Base-by-base conservation (phyloP, 2,797 vertebrate species). In the Sparus aurata region DNA sequence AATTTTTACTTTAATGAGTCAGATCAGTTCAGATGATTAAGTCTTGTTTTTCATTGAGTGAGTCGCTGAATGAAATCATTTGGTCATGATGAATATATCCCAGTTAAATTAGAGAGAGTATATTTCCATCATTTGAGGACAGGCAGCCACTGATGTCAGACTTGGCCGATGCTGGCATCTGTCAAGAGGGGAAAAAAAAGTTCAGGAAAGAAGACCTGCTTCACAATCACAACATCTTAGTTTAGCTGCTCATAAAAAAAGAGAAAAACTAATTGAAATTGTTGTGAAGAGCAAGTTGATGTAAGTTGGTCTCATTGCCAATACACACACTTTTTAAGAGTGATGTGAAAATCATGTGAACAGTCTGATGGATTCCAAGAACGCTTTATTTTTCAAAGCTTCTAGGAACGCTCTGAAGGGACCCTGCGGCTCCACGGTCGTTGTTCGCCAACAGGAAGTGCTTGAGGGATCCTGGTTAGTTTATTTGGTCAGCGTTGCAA, bases 361-460 rank as follows among this genome's bases (percentile, higher is more conserved):
- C 13, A 59, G 5, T 38, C 27, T 54, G 41, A 63, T 25, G 41
- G 67, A 46, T 87, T 85, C 80, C 45, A 3, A 73, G 75, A 87
- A 90, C 0, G 3, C 18, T 77, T 67, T 75, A 49, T 82, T 89
- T 75, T 75, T 65, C 18, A 58, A 50, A 76, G 67, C 41, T 87
- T 92, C 85, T 68, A 50, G 59, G 80, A 90, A 88, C 2, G 7
- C 12, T 66, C 65, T 70, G 5, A 23, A 41, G 77, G 69, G 85
- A 79, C 77, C 30, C 2, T 62, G 68, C 45, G 74, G 79, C 69
- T 91, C 70, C 71, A 84, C 4, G 18, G 76, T 62, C 80, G 15
- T 45, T 63, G 57, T 79, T 84, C 38, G 72, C 81, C 75, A 87
- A 87, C 63, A 85, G 81, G 76, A 91, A 75, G 60, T 72, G 34